Evolutionary conservation across 2,113 vertebrate species (phyloP).

Genomic region (Rousettus leschenaultii): DNA sequence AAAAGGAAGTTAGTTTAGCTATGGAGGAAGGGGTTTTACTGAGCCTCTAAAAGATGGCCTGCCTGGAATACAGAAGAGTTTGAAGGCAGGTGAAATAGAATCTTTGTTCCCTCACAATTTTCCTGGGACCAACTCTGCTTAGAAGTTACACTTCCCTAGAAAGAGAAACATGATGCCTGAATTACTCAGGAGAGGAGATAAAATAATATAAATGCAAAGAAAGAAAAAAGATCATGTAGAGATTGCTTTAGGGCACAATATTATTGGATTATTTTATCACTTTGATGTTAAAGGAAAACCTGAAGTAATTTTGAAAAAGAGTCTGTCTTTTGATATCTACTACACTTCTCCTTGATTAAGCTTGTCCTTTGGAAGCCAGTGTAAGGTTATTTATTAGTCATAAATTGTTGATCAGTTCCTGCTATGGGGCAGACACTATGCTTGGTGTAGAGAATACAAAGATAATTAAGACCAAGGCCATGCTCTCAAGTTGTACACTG

Average conservation of each 20-base stretch:
- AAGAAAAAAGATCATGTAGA: background rate
- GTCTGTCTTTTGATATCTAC: background rate
- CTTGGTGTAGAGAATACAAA: background rate
- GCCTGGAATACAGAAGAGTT: background rate
- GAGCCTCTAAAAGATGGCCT: background rate
- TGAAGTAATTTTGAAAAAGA: conserved; percentile 5
- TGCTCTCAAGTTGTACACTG: background rate
- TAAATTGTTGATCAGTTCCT: background rate
- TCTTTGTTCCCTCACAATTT: background rate
- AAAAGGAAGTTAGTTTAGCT: background rate
- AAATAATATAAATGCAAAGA: background rate
- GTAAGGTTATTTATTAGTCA: background rate
- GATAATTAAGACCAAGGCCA: background rate
- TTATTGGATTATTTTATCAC: background rate
- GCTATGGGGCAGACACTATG: background rate
- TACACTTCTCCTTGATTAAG: background rate
- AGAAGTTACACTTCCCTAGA: background rate
- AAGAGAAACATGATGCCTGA: background rate
- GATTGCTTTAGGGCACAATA: background rate
- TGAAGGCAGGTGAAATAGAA: background rate
- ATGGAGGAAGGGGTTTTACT: background rate
- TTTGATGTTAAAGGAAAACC: background rate
- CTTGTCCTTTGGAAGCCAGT: background rate
- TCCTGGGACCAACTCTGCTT: background rate
- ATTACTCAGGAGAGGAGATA: background rate